Conservation (phyloP, 1,140 invertebrate species). For the Drosophila pruinosa region DNA sequence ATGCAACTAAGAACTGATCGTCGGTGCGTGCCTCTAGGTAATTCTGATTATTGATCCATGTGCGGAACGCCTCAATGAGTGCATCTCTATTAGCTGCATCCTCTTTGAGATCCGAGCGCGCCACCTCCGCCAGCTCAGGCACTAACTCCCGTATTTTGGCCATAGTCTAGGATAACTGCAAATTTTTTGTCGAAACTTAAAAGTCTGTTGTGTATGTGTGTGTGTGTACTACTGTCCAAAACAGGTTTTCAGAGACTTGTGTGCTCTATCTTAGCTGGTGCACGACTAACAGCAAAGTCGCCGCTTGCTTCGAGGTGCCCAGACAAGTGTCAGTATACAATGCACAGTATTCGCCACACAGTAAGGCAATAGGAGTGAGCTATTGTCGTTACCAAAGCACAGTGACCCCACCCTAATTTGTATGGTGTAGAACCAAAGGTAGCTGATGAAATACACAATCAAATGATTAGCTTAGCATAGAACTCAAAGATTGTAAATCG, state of each 20-base stretch:
- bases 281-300: constrained; percentile 54
- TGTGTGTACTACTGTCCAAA: background rate
- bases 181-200: constrained; percentile 18
- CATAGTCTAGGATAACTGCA: constrained; percentile 56
- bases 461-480: background rate
- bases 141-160: constrained; percentile 82
- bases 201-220: background rate
- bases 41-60: constrained; percentile 86
- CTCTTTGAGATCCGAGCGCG: constrained; percentile 85
- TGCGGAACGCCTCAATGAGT: constrained; percentile 84
- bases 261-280: constrained; percentile 36
- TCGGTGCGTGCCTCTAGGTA: constrained; percentile 84
- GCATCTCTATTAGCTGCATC: constrained; percentile 83
- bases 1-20: constrained; percentile 86
- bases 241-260: constrained; percentile 21
- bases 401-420: background rate
- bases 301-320: constrained; percentile 37
- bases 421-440: background rate
- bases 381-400: constrained; percentile 2
- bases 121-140: constrained; percentile 84
- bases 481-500: background rate
- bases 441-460: constrained; percentile 5
- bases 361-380: background rate
- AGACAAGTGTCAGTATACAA: constrained; percentile 19
- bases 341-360: background rate